phyloP scores from a whole-genome alignment of 2,797 vertebrate genomes.

The Halcyon chelicuti region DNA sequence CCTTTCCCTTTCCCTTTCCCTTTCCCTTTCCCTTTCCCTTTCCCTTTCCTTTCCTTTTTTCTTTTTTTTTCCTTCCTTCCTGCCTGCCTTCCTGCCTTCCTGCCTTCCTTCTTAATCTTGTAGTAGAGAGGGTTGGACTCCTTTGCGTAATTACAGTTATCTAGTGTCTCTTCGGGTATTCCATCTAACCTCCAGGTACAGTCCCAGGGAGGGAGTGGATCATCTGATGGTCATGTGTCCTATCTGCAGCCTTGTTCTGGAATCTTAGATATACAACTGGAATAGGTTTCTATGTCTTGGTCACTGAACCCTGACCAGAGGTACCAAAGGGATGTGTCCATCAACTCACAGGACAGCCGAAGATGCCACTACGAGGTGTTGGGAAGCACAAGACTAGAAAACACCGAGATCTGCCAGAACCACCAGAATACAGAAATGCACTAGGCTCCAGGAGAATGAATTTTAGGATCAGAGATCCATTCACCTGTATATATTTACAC shows the following conservation, averaged over 20 bases:
- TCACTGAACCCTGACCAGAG: neutral
- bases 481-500: neutral
- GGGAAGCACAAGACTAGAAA: neutral
- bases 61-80: no score
- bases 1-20: no score
- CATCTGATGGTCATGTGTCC: rapidly evolving
- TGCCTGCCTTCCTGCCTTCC: no score
- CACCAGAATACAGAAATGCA: neutral
- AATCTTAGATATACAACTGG: neutral
- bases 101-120: no score
- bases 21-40: no score
- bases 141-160: neutral
- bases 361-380: neutral
- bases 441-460: neutral
- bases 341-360: rapidly evolving
- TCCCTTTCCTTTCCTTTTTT: no score
- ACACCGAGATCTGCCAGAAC: neutral
- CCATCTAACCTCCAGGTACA: neutral
- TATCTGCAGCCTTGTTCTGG: neutral
- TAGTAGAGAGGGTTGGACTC: neutral
- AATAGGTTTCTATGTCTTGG: neutral
- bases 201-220: neutral
- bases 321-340: neutral
- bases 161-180: neutral
- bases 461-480: neutral